These are phyloP conservation scores for Crotalus tigris DNA, from an alignment of 2,113 vertebrate species.

Conservation along the genomic window DNA sequence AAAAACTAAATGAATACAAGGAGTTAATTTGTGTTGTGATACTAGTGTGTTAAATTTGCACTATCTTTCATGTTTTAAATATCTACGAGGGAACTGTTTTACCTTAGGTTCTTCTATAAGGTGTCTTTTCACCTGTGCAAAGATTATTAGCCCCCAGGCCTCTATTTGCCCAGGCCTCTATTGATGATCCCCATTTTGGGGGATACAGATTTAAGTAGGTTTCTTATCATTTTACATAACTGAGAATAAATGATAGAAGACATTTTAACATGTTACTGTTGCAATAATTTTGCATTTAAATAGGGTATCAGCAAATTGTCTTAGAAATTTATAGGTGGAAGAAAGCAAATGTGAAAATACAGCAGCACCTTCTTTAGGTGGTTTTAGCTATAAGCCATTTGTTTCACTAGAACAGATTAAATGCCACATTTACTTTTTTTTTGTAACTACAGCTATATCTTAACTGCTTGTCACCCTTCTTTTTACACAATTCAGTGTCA, in stretches of 20 bases:
- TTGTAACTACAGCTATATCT: conserved; percentile 36
- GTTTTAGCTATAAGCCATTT: conserved; percentile 48
- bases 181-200: conserved; percentile 64
- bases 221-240: conserved; percentile 51
- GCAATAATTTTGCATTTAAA: conserved; percentile 60
- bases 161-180: conserved; percentile 33
- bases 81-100: conserved; percentile 75
- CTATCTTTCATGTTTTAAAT: conserved; percentile 83
- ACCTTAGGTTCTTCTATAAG: conserved; percentile 68
- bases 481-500: conserved; percentile 43
- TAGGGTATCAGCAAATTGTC: conserved; percentile 39
- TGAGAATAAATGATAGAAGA: conserved; percentile 57
- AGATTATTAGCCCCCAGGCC: conserved; percentile 68
- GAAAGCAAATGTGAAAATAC: conserved; percentile 54
- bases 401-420: conserved; percentile 33
- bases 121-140: conserved; percentile 75
- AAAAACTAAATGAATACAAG: conserved; percentile 74
- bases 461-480: conserved; percentile 49
- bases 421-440: conserved; percentile 26
- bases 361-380: conserved; percentile 39
- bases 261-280: conserved; percentile 49
- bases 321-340: conserved; percentile 59
- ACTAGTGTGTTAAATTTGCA: conserved; percentile 88
- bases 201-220: conserved; percentile 69
- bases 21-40: conserved; percentile 75